Evolutionary conservation across 2,113 vertebrate species (phyloP), one percentile per base, ranked within the genome.

Genomic region (Fulica atra): DNA sequence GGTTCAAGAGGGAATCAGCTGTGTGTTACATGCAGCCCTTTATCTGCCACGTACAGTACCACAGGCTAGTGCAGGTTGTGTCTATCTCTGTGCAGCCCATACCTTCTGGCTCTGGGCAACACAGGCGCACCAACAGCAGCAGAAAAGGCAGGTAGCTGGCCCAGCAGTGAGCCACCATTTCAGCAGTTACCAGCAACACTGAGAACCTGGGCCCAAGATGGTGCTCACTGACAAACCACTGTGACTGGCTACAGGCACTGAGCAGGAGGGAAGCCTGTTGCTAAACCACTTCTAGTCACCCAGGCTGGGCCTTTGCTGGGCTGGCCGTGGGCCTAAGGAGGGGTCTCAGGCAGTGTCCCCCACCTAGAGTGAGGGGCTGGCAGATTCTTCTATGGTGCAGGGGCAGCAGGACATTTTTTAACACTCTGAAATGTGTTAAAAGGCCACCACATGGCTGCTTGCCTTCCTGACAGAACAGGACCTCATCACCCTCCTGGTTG

Each of bases 1-100:
- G 23, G 59, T 24, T 20, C 29, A 48, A 53, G 13, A 44, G 6
- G 7, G 11, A 50, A 5, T 11, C 15, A 24, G 18, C 16, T 20
- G 19, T 13, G 9, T 11, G 72, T 44, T 1, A 0, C 61, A 16
- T 4, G 4, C 9, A 46, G 35, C 20, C 23, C 36, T 29, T n/a
- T 16, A 24, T 3, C 6, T 9, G 11, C 19, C 11, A 10, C 1
- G 0, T n/a, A 46, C 24, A 57, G 13, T 10, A 16, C 4, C 14
- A 26, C 42, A 44, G 42, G 16, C 42, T 9, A 13, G 24, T 10
- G 35, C 11, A 46, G 35, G 44, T 29, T 33, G 21, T 2, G 6
- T 0, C 0, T 7, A 24, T 25, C 13, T 78, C 5, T 3, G 21
- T 18, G 15, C 1, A 0, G 16, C 29, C 40, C 20, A 16, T 7